phyloP scores from a whole-genome alignment of 2,797 vertebrate species.

The Sitta carolinensis region DNA sequence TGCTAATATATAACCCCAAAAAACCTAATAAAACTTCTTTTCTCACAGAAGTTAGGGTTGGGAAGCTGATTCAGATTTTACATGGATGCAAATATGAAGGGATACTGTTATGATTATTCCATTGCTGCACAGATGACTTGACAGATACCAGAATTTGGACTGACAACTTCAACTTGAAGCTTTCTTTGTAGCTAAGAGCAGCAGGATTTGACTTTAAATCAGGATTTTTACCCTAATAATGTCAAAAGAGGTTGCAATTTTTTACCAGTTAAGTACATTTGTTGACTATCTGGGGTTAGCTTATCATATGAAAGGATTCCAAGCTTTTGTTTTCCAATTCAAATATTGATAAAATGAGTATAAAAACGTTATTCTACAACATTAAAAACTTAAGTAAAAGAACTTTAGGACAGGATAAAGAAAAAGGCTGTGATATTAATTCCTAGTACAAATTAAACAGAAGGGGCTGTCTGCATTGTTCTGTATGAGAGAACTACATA shows the following conservation, averaged over 20 bases:
- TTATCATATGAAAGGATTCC: not conserved
- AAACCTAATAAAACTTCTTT: not conserved
- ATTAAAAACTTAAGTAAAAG: not conserved
- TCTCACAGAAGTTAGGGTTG: not conserved
- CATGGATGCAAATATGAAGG: not conserved
- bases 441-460: not conserved
- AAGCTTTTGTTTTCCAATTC: not conserved
- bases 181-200: not conserved
- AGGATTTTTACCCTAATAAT: not conserved
- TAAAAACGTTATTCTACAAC: not conserved
- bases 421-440: not conserved
- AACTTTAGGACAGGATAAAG: not conserved
- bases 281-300: not conserved
- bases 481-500: not conserved
- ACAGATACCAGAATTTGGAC: not conserved
- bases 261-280: not conserved
- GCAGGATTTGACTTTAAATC: not conserved
- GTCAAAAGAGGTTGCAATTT: not conserved
- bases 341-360: not conserved
- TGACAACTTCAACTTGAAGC: not conserved
- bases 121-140: not conserved
- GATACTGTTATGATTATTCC: not conserved
- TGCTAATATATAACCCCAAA: fast-evolving
- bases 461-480: not conserved
- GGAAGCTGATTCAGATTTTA: not conserved